Evolutionary conservation across 1,140 invertebrate species (phyloP).

Genomic region (Sminthurides bifidus): DNA sequence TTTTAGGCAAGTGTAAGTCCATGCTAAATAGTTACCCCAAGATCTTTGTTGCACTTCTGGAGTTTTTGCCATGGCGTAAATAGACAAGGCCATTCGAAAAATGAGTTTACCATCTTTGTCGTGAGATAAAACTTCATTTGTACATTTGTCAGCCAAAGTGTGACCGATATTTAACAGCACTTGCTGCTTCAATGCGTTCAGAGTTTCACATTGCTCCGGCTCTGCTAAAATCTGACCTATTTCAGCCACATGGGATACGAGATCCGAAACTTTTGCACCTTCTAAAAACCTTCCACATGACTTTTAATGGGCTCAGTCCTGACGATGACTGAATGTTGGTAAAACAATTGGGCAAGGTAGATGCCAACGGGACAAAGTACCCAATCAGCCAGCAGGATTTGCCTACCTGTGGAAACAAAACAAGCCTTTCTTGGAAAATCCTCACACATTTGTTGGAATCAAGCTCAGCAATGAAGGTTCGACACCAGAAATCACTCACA

Average conservation of each 20-base stretch:
- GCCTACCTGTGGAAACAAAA: constrained; percentile 40
- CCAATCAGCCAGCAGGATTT: constrained; percentile 53
- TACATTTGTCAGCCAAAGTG: too few species aligned
- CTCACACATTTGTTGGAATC: not conserved
- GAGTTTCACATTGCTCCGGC: constrained; percentile 37
- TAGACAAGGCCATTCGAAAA: too few species aligned
- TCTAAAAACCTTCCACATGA: too few species aligned
- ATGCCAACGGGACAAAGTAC: constrained; percentile 53
- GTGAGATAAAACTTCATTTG: too few species aligned
- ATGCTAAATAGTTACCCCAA: too few species aligned
- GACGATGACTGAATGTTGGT: constrained; percentile 44
- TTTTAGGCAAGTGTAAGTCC: too few species aligned
- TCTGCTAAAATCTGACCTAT: too few species aligned
- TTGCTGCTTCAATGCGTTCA: constrained; percentile 4
- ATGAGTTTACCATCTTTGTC: too few species aligned
- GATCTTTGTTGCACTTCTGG: too few species aligned
- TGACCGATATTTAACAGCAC: constrained; percentile 9
- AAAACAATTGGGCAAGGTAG: constrained; percentile 46
- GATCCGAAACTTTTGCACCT: constrained; percentile 35
- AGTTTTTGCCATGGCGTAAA: too few species aligned
- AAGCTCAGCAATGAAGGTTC: constrained; percentile 8
- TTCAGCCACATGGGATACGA: constrained; percentile 36
- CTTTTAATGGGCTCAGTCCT: not conserved
- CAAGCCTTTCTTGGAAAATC: too few species aligned
- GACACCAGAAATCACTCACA: constrained; percentile 38